Evolutionary conservation across 2,888 invertebrate genomes (phyloP), one percentile per base, ranked within the genome.

Genomic region (Agrotis segetum): DNA sequence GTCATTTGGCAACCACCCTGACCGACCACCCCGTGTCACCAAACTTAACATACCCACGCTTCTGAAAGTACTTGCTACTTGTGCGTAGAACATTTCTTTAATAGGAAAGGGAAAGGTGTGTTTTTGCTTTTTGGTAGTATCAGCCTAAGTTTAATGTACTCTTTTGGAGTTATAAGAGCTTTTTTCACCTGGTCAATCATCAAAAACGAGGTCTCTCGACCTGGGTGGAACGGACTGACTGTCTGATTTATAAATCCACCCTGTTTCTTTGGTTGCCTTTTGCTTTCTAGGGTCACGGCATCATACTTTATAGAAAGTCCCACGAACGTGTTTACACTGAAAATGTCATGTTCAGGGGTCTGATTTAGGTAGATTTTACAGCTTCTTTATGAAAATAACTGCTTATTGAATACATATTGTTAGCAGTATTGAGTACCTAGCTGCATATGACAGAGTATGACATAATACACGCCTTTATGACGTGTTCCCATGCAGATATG

Each of bases 1-100:
- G 95, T 96, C 95, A 94, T 96, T 96, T 96, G 96, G 95, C 96
- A 95, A 96, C 95, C 93, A 92, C 94, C 94, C 88, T 71, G 83
- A 77, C 88, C 88, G 88, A 67, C 70, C 74, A 70, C 87, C 88
- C 85, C 87, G 84, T 87, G 88, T 85, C 86, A 88, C 88, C 83
- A 87, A 85, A 87, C 82, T 89, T 89, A 87, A 89, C 85, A 86
- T 85, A 81, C 82, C 77, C 84, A 84, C 83, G 84, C 77, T 79
- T 77, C 81, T 86, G 74, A 73, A 82, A 69, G 52, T 76, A 76
- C 44, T 11, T 56, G 56, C 13, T 40, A 65, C 71, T 75, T 67
- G 64, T 66, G 34, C 46, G 44, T 56, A 7, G 4, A 59, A 77
- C 65, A 67, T 75, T 71, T 78, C 60, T 67, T 66, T 78, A 58